Evolutionary conservation across 2,797 vertebrate species (phyloP).

Genomic region (Acanthis flammea): DNA sequence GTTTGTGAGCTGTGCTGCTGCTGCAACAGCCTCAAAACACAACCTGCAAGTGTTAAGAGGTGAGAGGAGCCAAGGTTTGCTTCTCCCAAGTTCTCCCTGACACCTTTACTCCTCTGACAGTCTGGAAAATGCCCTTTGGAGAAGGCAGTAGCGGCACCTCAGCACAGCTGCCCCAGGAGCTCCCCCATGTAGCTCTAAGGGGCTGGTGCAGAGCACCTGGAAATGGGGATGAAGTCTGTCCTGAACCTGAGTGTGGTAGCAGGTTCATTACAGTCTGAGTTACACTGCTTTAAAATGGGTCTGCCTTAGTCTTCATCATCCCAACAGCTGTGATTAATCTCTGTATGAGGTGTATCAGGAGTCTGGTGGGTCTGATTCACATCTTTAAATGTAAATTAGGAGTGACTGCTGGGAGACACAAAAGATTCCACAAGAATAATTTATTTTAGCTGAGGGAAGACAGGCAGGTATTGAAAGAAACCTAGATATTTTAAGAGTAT

Average conservation of each 20-base stretch:
- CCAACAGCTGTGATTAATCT: not conserved
- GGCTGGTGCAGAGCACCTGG: fast-evolving
- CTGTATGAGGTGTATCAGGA: not conserved
- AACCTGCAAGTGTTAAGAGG: fast-evolving
- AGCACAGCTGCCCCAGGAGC: not conserved
- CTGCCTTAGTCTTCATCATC: not conserved
- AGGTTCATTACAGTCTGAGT: not conserved
- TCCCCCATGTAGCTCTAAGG: not conserved
- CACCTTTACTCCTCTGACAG: not conserved
- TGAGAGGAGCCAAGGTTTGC: not conserved
- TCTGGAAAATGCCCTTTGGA: not conserved
- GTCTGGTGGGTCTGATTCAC: not conserved
- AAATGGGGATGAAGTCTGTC: not conserved
- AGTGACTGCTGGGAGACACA: not conserved
- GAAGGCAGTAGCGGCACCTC: not conserved
- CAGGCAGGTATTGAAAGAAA: not conserved
- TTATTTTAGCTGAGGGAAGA: not conserved
- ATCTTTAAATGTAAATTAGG: not conserved
- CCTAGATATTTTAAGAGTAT: not conserved
- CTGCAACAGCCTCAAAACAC: not conserved
- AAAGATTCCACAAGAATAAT: not conserved
- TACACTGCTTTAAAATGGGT: not conserved
- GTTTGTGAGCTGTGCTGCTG: not conserved
- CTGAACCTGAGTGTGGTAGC: not conserved
- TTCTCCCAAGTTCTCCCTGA: not conserved